phyloP scores from a whole-genome alignment of 1,140 invertebrate species.

The Diachasmimorpha longicaudata region DNA sequence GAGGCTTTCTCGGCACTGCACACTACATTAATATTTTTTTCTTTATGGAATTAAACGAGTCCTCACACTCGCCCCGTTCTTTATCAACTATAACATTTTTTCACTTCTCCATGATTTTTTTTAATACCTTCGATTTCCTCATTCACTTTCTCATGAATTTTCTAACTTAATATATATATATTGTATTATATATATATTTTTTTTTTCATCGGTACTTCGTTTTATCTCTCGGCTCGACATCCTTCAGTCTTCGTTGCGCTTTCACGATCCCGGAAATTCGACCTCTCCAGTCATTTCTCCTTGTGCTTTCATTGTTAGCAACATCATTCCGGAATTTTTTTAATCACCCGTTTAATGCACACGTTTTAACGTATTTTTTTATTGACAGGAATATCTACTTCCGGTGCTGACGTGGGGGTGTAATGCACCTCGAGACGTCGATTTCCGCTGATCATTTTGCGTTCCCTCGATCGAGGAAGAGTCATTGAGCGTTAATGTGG shows the following conservation, averaged over 20 bases:
- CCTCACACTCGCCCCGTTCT: slow-evolving; percentile 23
- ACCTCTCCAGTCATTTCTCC: not conserved
- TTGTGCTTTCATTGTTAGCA: not conserved
- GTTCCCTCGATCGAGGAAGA: slow-evolving; percentile 25
- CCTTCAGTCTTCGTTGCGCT: slow-evolving; percentile 33
- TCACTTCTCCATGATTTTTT: not conserved
- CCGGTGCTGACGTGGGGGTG: not conserved
- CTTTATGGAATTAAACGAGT: slow-evolving; percentile 15
- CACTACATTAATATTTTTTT: slow-evolving; percentile 16
- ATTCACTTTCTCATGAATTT: slow-evolving; percentile 12
- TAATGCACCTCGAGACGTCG: not conserved
- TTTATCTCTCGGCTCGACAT: slow-evolving; percentile 24
- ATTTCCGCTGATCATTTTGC: slow-evolving; percentile 20
- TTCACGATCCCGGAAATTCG: slow-evolving; percentile 21
- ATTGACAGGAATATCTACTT: slow-evolving; percentile 3
- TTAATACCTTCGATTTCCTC: slow-evolving; percentile 10
- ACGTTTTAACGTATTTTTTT: not conserved
- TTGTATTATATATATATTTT: not conserved
- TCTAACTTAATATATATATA: not conserved
- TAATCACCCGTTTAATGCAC: not conserved
- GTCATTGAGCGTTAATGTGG: slow-evolving; percentile 26
- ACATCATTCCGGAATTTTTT: not conserved
- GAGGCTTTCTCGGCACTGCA: slow-evolving; percentile 33
- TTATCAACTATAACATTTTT: slow-evolving; percentile 1
- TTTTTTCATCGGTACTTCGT: slow-evolving; percentile 16